Percentiles rank a stretch among this genome's conserved stretches.
phyloP scores from a whole-genome alignment of 2,113 vertebrate genomes.

The Aepyceros melampus region DNA sequence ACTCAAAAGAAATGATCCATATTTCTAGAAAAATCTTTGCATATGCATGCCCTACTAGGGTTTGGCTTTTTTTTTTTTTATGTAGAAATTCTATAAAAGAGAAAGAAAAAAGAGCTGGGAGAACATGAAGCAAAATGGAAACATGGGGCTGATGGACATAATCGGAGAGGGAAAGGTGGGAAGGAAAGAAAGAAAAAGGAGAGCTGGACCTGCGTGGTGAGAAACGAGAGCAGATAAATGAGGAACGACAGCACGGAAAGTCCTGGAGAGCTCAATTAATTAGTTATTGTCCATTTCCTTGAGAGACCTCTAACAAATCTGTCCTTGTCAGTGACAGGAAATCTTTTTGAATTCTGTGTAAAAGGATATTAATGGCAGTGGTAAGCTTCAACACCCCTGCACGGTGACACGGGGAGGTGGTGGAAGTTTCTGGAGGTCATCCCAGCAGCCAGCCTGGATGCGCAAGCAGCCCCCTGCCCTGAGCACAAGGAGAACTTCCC shows the following conservation, averaged over 20 bases:
- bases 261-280: conserved; percentile 79
- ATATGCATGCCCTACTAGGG: background rate
- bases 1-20: background rate
- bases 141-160: background rate
- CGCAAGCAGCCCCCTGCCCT: conserved; percentile 42
- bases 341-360: conserved; percentile 78
- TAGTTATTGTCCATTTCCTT: conserved; percentile 81
- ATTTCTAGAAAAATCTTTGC: background rate
- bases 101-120: background rate
- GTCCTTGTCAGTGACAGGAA: conserved; percentile 83
- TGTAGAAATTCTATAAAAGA: background rate
- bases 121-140: background rate
- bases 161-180: background rate
- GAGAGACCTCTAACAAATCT: conserved; percentile 79
- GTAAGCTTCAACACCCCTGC: conserved; percentile 74
- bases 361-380: conserved; percentile 78
- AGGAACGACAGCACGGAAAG: conserved; percentile 59
- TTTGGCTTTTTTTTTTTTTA: background rate
- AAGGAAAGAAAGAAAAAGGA: background rate
- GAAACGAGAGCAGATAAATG: conserved; percentile 51
- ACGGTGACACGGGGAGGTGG: background rate
- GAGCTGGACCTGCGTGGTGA: background rate
- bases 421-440: conserved; percentile 67
- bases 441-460: conserved; percentile 56
- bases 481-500: conserved; percentile 56